phyloP scores from a whole-genome alignment of 1,140 invertebrate genomes.

The Drosophila navojoa region DNA sequence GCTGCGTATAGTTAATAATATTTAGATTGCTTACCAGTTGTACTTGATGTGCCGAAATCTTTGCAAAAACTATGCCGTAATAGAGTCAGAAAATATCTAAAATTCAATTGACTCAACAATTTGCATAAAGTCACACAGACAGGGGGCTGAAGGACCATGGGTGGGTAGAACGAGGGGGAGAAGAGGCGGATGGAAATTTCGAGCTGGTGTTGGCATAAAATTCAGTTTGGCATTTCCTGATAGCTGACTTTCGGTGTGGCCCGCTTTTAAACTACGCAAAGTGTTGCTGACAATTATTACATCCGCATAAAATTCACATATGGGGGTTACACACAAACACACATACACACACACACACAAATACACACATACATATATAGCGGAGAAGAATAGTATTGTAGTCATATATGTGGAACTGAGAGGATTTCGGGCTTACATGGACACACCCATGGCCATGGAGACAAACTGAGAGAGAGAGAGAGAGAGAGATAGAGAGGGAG shows the following conservation, averaged over 20 bases:
- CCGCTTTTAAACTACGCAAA: conserved; percentile 70
- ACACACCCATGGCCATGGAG: background rate
- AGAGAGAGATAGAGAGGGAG: background rate
- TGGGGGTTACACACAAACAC: conserved; percentile 4
- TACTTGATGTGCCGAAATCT: conserved; percentile 37
- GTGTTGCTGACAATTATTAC: conserved; percentile 80
- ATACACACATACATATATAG: conserved; percentile 29
- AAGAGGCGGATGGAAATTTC: background rate
- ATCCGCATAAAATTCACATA: conserved; percentile 68
- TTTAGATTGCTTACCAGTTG: background rate
- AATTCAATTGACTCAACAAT: conserved; percentile 49
- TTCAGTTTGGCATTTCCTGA: conserved; percentile 74
- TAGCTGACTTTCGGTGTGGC: conserved; percentile 59
- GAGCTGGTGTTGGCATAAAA: conserved; percentile 65
- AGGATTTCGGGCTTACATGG: background rate
- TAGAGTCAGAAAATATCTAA: conserved; percentile 40
- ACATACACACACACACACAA: conserved; percentile 20
- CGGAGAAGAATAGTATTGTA: conserved; percentile 51
- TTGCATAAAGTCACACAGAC: conserved; percentile 31
- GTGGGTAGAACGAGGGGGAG: too few species aligned
- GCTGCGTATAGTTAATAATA: background rate
- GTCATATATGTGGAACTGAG: conserved; percentile 24
- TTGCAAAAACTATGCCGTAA: conserved; percentile 27
- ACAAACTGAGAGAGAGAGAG: background rate
- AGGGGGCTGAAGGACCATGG: conserved; percentile 13